A percentile compares a stretch with the other conserved stretches of the same genome.
These are phyloP conservation scores for Cylindroiulus punctatus DNA, from an alignment of 2,888 invertebrate species.

Conservation along the genomic window DNA sequence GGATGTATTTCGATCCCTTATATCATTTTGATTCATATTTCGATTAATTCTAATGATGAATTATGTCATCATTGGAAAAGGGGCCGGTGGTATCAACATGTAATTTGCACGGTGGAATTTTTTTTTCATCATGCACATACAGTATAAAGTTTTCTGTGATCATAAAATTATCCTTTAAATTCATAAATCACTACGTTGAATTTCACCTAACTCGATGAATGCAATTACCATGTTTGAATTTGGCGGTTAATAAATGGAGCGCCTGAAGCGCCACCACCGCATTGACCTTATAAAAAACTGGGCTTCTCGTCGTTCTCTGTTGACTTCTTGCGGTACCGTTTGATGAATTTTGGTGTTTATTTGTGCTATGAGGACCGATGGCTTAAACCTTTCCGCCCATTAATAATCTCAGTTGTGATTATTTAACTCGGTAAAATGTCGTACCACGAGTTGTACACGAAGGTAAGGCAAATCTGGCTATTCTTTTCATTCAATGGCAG, in stretches of 20 bases:
- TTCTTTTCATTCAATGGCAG: constrained; percentile 26
- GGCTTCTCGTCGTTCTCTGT: not conserved
- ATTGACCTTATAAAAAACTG: not conserved
- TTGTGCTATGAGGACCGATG: not conserved
- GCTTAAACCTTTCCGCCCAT: not conserved
- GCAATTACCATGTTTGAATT: too few relatives aligned
- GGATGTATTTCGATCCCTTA: too few relatives aligned
- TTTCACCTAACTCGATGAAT: too few relatives aligned
- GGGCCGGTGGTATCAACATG: too few relatives aligned
- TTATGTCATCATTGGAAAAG: too few relatives aligned
- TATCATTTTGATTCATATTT: too few relatives aligned
- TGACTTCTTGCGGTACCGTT: not conserved
- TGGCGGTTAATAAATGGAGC: not conserved
- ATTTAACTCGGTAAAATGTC: not conserved
- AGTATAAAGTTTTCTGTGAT: too few relatives aligned
- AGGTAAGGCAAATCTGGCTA: not conserved
- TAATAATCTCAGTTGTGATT: not conserved
- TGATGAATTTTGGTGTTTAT: not conserved
- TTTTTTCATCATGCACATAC: too few relatives aligned
- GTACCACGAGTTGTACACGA: not conserved
- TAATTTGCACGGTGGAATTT: too few relatives aligned
- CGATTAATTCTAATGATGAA: too few relatives aligned
- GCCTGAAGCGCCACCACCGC: not conserved
- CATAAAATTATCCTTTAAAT: too few relatives aligned
- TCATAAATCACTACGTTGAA: too few relatives aligned